Evolutionary conservation across 2,113 vertebrate genomes (phyloP).

Genomic region (Spermophilus dauricus): DNA sequence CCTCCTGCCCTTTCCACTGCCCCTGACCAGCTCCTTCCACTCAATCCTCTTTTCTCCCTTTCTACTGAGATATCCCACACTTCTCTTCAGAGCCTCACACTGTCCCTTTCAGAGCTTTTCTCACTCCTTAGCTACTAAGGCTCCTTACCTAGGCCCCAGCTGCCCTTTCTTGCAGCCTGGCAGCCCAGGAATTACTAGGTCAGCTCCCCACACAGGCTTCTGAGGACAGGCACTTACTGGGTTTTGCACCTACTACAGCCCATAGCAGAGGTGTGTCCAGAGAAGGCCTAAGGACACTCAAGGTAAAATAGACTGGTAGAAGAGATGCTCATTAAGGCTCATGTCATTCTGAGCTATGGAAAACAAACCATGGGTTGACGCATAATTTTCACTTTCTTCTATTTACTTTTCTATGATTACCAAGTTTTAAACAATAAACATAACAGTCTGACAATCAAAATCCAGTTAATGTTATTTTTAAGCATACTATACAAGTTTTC

Average conservation of each 20-base stretch:
- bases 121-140: neutral
- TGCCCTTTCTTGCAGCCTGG: rapidly evolving
- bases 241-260: neutral
- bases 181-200: neutral
- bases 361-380: rapidly evolving
- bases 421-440: neutral
- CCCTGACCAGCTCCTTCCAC: neutral
- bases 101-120: neutral
- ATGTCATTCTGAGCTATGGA: rapidly evolving
- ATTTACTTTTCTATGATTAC: neutral
- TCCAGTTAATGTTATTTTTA: neutral
- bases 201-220: neutral
- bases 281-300: neutral
- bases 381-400: neutral
- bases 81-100: neutral
- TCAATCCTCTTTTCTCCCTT: neutral
- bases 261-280: neutral
- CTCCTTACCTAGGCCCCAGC: neutral
- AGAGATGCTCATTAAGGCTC: neutral
- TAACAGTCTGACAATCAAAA: neutral
- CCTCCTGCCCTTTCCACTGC: neutral
- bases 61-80: neutral
- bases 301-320: neutral
- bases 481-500: slow-evolving; percentile 38
- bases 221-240: neutral